Percentiles rank a stretch among this genome's conserved stretches.
These are phyloP conservation scores for Oscarella lobularis DNA, from an alignment of 37 sponge, comb jelly and placozoan species.

Conservation along the genomic window DNA sequence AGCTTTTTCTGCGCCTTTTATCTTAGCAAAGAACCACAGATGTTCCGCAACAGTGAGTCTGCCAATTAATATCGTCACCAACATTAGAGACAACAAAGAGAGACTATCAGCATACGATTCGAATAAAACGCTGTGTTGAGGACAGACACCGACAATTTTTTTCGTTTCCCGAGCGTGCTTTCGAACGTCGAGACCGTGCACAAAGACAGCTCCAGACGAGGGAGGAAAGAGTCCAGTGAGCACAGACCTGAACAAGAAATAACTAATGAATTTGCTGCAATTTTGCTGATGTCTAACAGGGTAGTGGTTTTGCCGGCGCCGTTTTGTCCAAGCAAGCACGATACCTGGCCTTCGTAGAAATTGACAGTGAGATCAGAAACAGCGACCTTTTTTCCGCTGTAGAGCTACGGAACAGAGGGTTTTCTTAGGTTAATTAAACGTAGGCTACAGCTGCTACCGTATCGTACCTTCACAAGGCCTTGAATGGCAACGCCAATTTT, in stretches of 20 bases:
- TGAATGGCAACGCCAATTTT: neutral
- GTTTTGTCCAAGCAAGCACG: neutral
- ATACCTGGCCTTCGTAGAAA: neutral
- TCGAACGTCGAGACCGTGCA: constrained; percentile 55
- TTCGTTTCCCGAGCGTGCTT: constrained; percentile 56
- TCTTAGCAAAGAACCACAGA: constrained; percentile 65
- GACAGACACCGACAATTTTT: constrained; percentile 75
- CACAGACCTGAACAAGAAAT: constrained; percentile 13
- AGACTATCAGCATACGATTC: constrained; percentile 42
- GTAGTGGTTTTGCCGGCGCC: neutral
- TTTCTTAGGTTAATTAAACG: too few relatives aligned
- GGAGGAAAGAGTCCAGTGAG: constrained; percentile 34
- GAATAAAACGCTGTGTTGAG: constrained; percentile 95
- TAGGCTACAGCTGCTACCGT: too few relatives aligned
- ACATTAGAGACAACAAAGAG: neutral
- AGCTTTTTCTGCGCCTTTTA: constrained; percentile 55
- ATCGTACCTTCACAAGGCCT: neutral
- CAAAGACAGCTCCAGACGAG: constrained; percentile 18
- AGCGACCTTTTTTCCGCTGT: neutral
- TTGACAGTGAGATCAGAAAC: neutral
- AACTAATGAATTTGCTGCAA: neutral
- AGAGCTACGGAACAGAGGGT: neutral
- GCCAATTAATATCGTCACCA: neutral
- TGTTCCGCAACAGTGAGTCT: constrained; percentile 89
- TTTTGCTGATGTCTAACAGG: neutral